Evolutionary conservation across 2,888 invertebrate species (phyloP), one percentile per base, ranked within the genome.

Genomic region (Catocala fraxini): DNA sequence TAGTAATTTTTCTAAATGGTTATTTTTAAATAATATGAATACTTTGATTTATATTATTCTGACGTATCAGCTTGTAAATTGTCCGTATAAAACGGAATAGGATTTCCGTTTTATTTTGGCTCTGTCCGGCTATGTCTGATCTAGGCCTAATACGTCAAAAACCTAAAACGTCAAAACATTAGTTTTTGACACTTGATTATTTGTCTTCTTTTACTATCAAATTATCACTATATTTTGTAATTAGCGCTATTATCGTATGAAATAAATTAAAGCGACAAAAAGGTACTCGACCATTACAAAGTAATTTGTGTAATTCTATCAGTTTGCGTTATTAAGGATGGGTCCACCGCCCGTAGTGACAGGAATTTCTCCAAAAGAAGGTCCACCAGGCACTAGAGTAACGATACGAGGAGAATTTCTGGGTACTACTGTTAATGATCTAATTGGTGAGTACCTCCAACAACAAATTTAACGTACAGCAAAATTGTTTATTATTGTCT

Each of bases 301-400:
- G 2, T 0, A 3, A 3, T 15, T 46, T 7, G 12, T 33, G 43
- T 53, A 4, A 6, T 45, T 25, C 11, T 34, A 47, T 34, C 13
- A 34, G n/a, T 10, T 42, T 5, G 3, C 35, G 11, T 4, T 13
- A n/a, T 45, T 6, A 13, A 54, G 5, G 4, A 96, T 97, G 97
- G 96, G 96, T 56, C 97, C 96, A 65, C 96, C 97, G 71, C 98
- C 98, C 9, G 96, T 98, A 59, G 99, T 99, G 13, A 99, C 99
- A 48, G 99, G 99, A 33, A 96, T 99, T 67, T 99, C 99, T 4
- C 99, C 99, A 0, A 99, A 99, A 84, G 99, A 99, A 93, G 99
- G 99, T 0, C 98, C 98, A 47, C 99, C 99, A 9, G 99, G 99
- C 7, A 99, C 99, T 0, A 96, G 98, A 78, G 97, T 99, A 0